Percentiles rank a stretch among this genome's conserved stretches.
phyloP scores from a whole-genome alignment of 2,113 vertebrate species.

The Axis porcinus region DNA sequence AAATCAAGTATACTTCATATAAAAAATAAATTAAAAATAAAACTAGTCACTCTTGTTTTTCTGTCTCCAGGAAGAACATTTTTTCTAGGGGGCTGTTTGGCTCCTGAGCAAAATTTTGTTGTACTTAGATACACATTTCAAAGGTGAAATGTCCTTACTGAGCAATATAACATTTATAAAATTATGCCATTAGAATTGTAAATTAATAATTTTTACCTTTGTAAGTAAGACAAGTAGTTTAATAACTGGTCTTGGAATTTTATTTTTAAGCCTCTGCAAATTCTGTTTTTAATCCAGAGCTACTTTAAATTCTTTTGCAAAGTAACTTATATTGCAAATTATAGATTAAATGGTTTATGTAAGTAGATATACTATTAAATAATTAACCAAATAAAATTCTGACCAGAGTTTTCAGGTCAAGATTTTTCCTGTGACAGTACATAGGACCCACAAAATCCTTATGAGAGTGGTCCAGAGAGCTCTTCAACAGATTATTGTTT shows the following conservation, averaged over 20 bases:
- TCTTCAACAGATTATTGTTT: constrained; percentile 10
- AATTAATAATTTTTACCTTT: constrained; percentile 14
- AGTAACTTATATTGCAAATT: background rate
- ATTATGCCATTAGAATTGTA: background rate
- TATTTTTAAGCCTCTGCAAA: background rate
- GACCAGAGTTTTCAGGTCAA: background rate
- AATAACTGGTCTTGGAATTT: background rate
- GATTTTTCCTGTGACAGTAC: background rate
- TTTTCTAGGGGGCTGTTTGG: background rate
- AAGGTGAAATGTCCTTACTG: background rate
- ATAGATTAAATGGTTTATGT: background rate
- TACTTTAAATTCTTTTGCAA: background rate
- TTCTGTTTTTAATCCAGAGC: constrained; percentile 13
- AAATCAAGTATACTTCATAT: background rate
- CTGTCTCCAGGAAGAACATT: background rate
- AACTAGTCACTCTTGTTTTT: background rate
- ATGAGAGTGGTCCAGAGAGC: background rate
- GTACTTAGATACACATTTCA: background rate
- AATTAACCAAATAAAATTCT: background rate
- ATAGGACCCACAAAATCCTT: background rate
- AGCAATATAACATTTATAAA: background rate
- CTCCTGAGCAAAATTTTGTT: constrained; percentile 5
- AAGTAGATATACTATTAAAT: background rate
- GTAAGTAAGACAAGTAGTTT: constrained; percentile 1
- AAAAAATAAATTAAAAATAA: background rate